Conservation (phyloP, 2,113 vertebrate species). For the Mesocricetus auratus region DNA sequence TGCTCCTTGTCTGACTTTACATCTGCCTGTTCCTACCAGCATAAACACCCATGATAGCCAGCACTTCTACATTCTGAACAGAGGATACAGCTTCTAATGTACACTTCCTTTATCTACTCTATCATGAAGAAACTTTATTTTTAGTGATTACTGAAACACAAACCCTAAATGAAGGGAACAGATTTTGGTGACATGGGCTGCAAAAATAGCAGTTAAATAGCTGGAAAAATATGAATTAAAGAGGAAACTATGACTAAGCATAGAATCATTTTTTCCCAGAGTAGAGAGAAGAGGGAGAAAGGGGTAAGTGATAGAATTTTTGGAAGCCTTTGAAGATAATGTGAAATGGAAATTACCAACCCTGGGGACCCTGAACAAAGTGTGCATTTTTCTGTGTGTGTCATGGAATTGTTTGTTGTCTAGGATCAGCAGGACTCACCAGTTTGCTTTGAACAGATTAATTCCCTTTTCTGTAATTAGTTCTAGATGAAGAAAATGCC, state of each 20-base stretch:
- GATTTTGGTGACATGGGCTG: slow-evolving; percentile 48
- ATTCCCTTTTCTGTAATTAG: neutral
- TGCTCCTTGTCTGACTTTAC: neutral
- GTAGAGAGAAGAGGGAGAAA: neutral
- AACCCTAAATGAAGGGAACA: slow-evolving; percentile 52
- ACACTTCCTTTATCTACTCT: slow-evolving; percentile 41
- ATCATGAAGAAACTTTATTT: neutral
- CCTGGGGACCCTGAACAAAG: neutral
- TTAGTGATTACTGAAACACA: slow-evolving; percentile 44
- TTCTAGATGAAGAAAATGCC: neutral
- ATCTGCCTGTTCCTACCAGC: neutral
- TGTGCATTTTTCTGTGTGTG: neutral
- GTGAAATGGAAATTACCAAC: neutral
- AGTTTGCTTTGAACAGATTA: neutral
- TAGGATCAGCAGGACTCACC: neutral
- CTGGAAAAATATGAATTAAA: slow-evolving; percentile 63
- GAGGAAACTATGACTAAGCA: slow-evolving; percentile 28
- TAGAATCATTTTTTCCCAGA: neutral
- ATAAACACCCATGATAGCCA: neutral
- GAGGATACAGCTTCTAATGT: slow-evolving; percentile 13
- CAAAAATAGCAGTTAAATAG: slow-evolving; percentile 45
- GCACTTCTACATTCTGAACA: fast-evolving
- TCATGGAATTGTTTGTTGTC: neutral
- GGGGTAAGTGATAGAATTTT: neutral
- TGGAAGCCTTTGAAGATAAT: neutral